Base-by-base conservation (phyloP, 2,888 invertebrate genomes). In the Cephus spinipes region DNA sequence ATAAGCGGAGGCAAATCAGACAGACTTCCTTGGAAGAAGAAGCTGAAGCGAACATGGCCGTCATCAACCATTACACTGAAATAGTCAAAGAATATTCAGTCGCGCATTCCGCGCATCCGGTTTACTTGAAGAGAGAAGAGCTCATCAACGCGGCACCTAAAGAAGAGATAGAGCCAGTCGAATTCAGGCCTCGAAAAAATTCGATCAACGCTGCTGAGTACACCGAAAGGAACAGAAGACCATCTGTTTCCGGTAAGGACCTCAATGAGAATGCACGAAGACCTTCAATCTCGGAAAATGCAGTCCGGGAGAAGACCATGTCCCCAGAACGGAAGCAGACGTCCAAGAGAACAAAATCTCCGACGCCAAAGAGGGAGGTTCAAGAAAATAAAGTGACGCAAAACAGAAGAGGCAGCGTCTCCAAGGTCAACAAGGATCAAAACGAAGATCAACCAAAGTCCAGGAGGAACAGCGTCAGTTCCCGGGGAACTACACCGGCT, bases 51-150 rank as follows among this genome's bases (percentile, higher is more conserved):
- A 85, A 87, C 75, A 86, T 89, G 87, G 90, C 90, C 1, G 94
- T 95, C 0, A 95, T 96, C 30, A 96, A 96, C 91, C 95, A 96
- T 88, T 97, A 97, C 86, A 95, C 96, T 31, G 96, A 95, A 88
- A 95, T 97, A 82, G 96, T 97, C 1, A 94, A 94, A 85, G 95
- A 95, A 88, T 95, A 95, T 85, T 95, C 96, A 23, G 80, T 74
- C 12, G 9, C 32, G 12, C 71, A 71, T 33, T 31, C 71, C 71
- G 12, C 2, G 31, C 71, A 71, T 71, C 71, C 71, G 71, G 12
- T 94, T 69, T 95, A 94, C 84, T 92, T 95, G 33, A 94, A 94
- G 83, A 94, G 94, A 11, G 94, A 95, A 77, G 94, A 94, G 78
- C 89, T 95, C 75, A 94, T 94, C 86, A 93, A 93, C 80, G 93